phyloP scores from a whole-genome alignment of 1,140 invertebrate genomes.

The Scylla paramamosain region DNA sequence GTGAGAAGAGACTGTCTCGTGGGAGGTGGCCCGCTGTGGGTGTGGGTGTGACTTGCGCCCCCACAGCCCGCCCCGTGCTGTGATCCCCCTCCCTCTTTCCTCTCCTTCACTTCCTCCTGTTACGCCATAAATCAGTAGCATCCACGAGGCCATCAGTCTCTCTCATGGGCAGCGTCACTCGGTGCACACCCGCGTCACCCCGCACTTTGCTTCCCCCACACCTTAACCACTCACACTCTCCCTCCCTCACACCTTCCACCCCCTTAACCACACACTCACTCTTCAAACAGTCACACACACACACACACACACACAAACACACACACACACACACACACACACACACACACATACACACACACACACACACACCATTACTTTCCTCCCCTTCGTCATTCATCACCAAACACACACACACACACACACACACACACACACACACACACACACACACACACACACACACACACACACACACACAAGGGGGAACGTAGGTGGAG shows the following conservation, averaged over 20 bases:
- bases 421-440: slow-evolving; percentile 42
- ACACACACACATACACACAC: not conserved
- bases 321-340: slow-evolving; percentile 7
- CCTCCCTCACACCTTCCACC: not conserved
- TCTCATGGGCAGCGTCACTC: not conserved
- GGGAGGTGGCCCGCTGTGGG: not conserved
- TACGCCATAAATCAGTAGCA: not conserved
- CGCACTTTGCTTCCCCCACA: not conserved
- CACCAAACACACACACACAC: slow-evolving; percentile 31
- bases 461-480: slow-evolving; percentile 45
- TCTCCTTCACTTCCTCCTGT: not conserved
- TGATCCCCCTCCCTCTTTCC: not conserved
- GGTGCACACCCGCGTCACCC: not conserved
- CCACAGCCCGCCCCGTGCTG: no score
- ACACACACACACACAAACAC: slow-evolving; percentile 12
- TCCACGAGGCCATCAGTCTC: not conserved
- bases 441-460: slow-evolving; percentile 40
- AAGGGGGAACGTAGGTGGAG: not conserved
- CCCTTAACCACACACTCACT: not conserved
- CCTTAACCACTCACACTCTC: not conserved
- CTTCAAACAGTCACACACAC: slow-evolving; percentile 1
- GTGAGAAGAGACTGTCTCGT: not conserved
- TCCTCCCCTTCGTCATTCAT: not conserved
- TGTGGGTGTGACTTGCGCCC: not conserved
- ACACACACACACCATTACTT: not conserved